Evolutionary conservation across 2,888 invertebrate species (phyloP), one percentile per base, ranked within the genome.

Genomic region (Osmoderma eremita): DNA sequence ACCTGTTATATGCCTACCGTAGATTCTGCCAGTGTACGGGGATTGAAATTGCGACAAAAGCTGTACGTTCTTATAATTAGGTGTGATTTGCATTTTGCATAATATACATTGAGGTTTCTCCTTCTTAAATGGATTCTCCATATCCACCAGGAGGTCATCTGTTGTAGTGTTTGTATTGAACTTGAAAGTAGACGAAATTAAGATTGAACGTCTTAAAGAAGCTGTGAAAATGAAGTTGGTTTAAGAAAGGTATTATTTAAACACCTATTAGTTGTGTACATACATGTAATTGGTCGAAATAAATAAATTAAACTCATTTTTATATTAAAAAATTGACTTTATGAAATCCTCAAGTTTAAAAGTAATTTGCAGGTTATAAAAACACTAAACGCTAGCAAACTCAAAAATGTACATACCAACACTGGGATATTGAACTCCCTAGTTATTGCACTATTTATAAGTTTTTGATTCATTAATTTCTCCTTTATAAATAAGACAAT

Each of bases 11-110:
- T 98, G 94, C 63, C 91, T 87, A 0, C 94, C 95, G 79, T 97
- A 98, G 69, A 97, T 88, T 72, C 91, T 87, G 0, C 98, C 98
- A 0, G 98, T 98, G 79, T 93, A 95, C 0, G 95, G 91, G 36
- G 98, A 98, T 78, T 98, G 93, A 82, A 99, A 99, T 80, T 98
- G 98, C 0, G 96, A 95, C 3, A 99, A 82, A 2, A 99, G 82
- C 74, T 94, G 89, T 0, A 91, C 89, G 82, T 99, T 99, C 83
- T 97, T 98, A 78, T 94, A 97, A 80, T 95, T 88, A 0, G 95
- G 91, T 0, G 86, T 86, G n/a, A 97, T 90, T 36, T 91, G 87
- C 68, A 91, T 80, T 82, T 90, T 89, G 80, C 98, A 98, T 8
- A 97, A 83, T 73, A 97, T 88, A 78, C 97, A 98, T 71, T 86